phyloP scores from a whole-genome alignment of 2,797 vertebrate species.

The Acanthurus lineatus region DNA sequence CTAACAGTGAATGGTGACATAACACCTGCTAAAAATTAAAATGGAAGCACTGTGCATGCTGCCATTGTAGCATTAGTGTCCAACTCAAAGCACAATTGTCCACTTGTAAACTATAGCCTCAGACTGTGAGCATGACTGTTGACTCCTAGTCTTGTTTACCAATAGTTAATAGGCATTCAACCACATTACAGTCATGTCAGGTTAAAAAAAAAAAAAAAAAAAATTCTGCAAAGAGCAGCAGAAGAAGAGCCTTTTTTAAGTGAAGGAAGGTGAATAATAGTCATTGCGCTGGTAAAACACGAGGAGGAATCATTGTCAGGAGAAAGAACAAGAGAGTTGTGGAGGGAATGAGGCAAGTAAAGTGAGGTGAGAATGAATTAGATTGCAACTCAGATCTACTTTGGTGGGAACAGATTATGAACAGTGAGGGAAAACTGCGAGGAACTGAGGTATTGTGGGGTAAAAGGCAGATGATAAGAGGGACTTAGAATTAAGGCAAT shows the following conservation, averaged over 20 bases:
- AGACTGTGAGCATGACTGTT: background rate
- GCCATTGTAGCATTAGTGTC: background rate
- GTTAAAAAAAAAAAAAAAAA: slow-evolving; percentile 10
- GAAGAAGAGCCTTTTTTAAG: slow-evolving; percentile 19
- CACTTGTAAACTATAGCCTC: background rate
- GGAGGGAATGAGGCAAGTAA: background rate
- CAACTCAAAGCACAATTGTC: background rate
- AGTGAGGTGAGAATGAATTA: slow-evolving; percentile 20
- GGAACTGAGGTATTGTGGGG: slow-evolving; percentile 8
- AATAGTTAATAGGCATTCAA: too few species aligned
- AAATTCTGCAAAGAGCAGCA: slow-evolving; percentile 22
- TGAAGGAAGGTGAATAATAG: slow-evolving; percentile 38
- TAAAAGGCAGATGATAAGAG: slow-evolving; percentile 36
- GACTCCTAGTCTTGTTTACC: background rate
- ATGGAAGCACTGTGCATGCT: too few species aligned
- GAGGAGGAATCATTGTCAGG: slow-evolving; percentile 17
- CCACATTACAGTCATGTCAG: background rate
- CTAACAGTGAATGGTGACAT: too few species aligned
- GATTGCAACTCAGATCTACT: slow-evolving; percentile 22
- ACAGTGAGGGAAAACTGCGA: slow-evolving; percentile 26
- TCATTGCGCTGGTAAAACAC: slow-evolving; percentile 29
- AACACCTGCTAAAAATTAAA: too few species aligned
- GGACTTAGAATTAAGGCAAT: slow-evolving; percentile 46
- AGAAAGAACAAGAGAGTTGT: background rate
- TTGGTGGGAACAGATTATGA: slow-evolving; percentile 28